Percentiles rank a stretch among this genome's conserved stretches.
These are phyloP conservation scores for Sceloporus tristichus DNA, from an alignment of 2,113 vertebrate genomes.

Conservation along the genomic window DNA sequence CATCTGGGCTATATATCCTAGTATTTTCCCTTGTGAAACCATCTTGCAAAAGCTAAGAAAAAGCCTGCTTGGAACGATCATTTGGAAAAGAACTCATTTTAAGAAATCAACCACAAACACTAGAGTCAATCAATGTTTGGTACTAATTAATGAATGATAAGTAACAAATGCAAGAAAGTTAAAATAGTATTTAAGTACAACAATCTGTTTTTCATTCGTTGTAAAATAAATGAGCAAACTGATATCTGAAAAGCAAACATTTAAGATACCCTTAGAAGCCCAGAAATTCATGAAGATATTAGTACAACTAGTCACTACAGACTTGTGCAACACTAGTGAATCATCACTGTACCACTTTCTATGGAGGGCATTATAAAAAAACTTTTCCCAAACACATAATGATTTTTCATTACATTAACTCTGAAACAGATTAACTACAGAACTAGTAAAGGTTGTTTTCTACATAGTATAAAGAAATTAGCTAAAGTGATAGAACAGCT, in stretches of 20 bases:
- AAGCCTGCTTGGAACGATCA: background rate
- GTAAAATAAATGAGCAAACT: constrained; percentile 22
- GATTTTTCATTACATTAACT: constrained; percentile 51
- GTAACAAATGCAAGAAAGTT: background rate
- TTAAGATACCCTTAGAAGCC: constrained; percentile 21
- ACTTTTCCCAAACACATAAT: background rate
- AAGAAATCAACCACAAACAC: background rate
- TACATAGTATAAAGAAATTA: constrained; percentile 26
- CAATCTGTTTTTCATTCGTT: accelerated
- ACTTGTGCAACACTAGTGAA: background rate
- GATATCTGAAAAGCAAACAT: constrained; percentile 49
- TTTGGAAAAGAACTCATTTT: background rate
- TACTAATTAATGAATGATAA: constrained; percentile 27
- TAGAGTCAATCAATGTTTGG: background rate
- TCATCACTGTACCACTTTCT: background rate
- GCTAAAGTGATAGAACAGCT: constrained; percentile 15
- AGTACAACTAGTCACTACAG: constrained; percentile 22
- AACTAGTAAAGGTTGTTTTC: constrained; percentile 57
- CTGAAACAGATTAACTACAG: constrained; percentile 44
- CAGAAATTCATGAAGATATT: background rate
- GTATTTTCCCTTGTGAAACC: background rate
- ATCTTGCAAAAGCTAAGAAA: background rate
- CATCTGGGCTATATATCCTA: background rate
- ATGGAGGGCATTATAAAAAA: background rate
- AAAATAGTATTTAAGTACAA: background rate